These are phyloP conservation scores for Drosophila prosaltans DNA, from an alignment of 1,140 invertebrate genomes.

Conservation along the genomic window DNA sequence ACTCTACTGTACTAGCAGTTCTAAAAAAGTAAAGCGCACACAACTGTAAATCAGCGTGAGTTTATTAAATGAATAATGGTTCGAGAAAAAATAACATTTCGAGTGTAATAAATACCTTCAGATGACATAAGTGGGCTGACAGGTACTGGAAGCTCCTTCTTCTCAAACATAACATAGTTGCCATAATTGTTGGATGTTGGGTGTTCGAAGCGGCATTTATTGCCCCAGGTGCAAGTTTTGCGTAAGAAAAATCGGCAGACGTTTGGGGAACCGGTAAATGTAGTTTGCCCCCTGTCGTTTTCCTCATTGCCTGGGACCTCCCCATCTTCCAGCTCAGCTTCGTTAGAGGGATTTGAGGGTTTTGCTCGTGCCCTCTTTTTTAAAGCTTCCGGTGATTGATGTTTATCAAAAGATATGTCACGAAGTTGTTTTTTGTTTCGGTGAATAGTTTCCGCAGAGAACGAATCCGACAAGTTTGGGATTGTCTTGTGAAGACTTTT, in stretches of 20 bases:
- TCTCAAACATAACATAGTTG: constrained; percentile 61
- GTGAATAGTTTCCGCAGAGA: not conserved
- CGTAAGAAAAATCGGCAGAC: constrained; percentile 40
- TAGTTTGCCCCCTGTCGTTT: not conserved
- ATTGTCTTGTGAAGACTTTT: not conserved
- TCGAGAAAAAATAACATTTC: no score
- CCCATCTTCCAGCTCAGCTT: constrained; percentile 47
- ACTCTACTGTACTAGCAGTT: no score
- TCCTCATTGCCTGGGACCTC: constrained; percentile 31
- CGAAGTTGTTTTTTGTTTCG: not conserved
- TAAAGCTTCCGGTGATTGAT: not conserved
- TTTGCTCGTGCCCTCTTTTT: not conserved
- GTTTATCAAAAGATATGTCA: not conserved
- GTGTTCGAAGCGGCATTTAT: constrained; percentile 42
- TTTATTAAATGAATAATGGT: no score
- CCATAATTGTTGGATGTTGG: constrained; percentile 1
- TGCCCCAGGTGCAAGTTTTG: constrained; percentile 41
- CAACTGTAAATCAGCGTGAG: not conserved
- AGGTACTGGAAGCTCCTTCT: constrained; percentile 16
- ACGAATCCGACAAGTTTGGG: not conserved
- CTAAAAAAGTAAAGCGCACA: no score
- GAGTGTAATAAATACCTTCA: not conserved
- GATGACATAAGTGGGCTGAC: not conserved
- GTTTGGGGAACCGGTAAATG: not conserved
- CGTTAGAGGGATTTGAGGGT: not conserved